phyloP scores from a whole-genome alignment of 2,888 invertebrate species.

The Synergus itoensis region DNA sequence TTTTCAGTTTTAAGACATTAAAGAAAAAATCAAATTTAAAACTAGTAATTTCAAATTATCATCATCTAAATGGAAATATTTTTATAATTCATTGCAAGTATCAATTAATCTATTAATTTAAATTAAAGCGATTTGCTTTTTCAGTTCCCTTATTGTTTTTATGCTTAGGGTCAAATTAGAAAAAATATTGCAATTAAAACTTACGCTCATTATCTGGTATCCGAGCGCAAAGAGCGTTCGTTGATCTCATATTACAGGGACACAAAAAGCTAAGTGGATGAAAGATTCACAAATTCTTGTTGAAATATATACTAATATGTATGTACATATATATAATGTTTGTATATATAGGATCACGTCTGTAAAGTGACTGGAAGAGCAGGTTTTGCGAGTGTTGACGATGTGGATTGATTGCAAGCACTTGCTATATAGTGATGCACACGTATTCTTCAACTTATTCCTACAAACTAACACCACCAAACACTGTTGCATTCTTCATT shows the following conservation, averaged over 20 bases:
- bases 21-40: too few relatives aligned
- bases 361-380: conserved; percentile 36
- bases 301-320: conserved; percentile 3
- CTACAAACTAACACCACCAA: conserved; percentile 15
- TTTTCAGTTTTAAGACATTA: too few relatives aligned
- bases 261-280: conserved; percentile 28
- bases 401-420: conserved; percentile 30
- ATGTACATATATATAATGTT: too few relatives aligned
- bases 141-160: neutral
- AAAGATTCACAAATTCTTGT: conserved; percentile 29
- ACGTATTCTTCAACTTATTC: conserved; percentile 30
- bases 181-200: conserved; percentile 15
- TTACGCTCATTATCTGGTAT: conserved; percentile 19
- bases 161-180: neutral
- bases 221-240: conserved; percentile 34
- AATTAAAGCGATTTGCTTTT: neutral
- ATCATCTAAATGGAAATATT: too few relatives aligned
- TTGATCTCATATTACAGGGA: conserved; percentile 30
- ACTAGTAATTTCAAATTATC: too few relatives aligned
- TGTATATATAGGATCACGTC: conserved; percentile 7
- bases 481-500: neutral
- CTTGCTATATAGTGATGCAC: conserved; percentile 22
- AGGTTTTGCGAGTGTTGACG: conserved; percentile 31
- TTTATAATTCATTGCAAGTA: too few relatives aligned
- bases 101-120: neutral